Evolutionary conservation across 2,113 vertebrate genomes (phyloP).

Genomic region (Puffinus mauretanicus): DNA sequence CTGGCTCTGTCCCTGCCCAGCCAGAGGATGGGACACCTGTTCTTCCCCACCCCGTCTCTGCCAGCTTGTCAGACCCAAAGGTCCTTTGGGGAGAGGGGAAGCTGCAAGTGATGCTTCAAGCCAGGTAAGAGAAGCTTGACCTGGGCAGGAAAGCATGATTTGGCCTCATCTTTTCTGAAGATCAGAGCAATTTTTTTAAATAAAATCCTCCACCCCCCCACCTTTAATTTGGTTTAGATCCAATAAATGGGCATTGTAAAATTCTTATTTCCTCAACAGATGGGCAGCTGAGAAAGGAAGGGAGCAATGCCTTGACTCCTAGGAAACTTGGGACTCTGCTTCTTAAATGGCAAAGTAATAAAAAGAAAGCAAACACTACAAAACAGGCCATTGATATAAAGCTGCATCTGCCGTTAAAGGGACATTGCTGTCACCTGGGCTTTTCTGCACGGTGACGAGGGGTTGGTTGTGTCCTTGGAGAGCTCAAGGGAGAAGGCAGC

Average conservation of each 20-base stretch:
- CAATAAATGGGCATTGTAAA: neutral
- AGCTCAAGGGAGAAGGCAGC: neutral
- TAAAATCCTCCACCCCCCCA: neutral
- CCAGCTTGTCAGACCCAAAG: neutral
- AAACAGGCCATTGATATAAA: neutral
- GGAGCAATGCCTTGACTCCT: neutral
- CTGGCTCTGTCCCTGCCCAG: neutral
- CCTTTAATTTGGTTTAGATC: neutral
- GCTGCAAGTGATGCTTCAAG: neutral
- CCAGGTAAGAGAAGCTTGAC: neutral
- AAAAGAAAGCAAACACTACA: neutral
- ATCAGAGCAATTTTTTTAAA: neutral
- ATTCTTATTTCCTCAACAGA: neutral
- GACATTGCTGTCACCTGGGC: neutral
- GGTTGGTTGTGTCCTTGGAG: neutral
- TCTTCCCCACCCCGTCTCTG: neutral
- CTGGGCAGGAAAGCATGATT: neutral
- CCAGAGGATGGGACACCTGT: neutral
- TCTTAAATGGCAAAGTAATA: neutral
- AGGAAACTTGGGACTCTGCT: neutral
- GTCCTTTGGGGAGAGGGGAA: neutral
- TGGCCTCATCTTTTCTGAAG: neutral
- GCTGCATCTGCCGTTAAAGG: neutral
- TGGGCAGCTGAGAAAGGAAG: neutral
- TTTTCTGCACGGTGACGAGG: neutral